A percentile compares a stretch with the other conserved stretches of the same genome.
Evolutionary conservation across 2,888 invertebrate species (phyloP).

Genomic region (Phaonia tiefii): DNA sequence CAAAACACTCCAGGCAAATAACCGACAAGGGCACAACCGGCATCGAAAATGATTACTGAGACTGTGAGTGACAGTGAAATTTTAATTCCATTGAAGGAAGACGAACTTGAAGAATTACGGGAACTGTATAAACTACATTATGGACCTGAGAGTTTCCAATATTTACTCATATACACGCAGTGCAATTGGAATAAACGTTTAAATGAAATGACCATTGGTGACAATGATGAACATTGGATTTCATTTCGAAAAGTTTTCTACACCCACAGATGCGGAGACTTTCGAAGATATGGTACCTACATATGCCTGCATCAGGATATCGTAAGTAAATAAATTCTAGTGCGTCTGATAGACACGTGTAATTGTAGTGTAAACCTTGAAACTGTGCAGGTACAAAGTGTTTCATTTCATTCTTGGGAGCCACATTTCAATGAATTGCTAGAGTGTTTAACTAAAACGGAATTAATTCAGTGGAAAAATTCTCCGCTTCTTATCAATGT

Average conservation of each 20-base stretch:
- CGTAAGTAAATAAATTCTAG: slow-evolving; percentile 54
- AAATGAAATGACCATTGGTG: slow-evolving; percentile 30
- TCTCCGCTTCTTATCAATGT: slow-evolving; percentile 75
- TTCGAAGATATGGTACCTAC: slow-evolving; percentile 74
- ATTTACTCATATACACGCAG: slow-evolving; percentile 75
- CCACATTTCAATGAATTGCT: slow-evolving; percentile 70
- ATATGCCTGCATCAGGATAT: slow-evolving; percentile 75
- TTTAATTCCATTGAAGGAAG: slow-evolving; percentile 71
- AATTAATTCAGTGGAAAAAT: slow-evolving; percentile 72
- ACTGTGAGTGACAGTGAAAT: slow-evolving; percentile 69
- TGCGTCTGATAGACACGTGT: slow-evolving; percentile 3
- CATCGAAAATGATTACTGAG: background rate
- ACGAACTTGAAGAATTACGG: slow-evolving; percentile 73
- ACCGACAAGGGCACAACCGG: too few species aligned
- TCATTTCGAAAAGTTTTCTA: slow-evolving; percentile 74
- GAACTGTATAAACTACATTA: slow-evolving; percentile 72
- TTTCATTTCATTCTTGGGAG: slow-evolving; percentile 76
- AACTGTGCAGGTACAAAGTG: slow-evolving; percentile 71
- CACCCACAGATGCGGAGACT: slow-evolving; percentile 72
- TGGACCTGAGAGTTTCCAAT: slow-evolving; percentile 73
- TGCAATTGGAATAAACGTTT: slow-evolving; percentile 75
- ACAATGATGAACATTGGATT: slow-evolving; percentile 61
- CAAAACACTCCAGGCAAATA: too few species aligned
- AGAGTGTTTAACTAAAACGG: slow-evolving; percentile 73
- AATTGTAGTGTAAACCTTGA: slow-evolving; percentile 5